These are phyloP conservation scores for Crotalus horridus DNA, from an alignment of 2,113 vertebrate genomes.

Conservation along the genomic window DNA sequence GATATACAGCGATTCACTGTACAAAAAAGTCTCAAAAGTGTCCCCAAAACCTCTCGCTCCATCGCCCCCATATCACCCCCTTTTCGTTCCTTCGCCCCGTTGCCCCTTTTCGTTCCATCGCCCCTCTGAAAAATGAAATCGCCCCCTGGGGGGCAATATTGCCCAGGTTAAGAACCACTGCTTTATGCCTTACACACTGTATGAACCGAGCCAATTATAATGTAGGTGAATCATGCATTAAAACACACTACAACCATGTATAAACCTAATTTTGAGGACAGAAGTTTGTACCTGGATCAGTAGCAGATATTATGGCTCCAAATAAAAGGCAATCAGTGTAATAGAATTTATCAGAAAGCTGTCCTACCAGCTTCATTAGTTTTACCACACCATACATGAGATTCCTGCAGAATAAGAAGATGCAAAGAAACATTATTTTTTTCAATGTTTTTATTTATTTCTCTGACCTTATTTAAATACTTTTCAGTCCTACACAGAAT, in stretches of 20 bases:
- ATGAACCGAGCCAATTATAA: not conserved
- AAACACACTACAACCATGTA: not conserved
- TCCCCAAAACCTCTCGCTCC: too few species aligned
- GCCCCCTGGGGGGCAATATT: too few species aligned
- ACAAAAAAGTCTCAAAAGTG: too few species aligned
- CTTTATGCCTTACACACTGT: not conserved
- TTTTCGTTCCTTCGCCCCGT: too few species aligned
- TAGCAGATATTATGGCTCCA: conserved; percentile 95
- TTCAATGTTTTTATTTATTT: not conserved
- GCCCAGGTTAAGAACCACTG: not conserved
- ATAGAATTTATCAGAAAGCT: conserved; percentile 92
- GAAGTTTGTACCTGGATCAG: conserved; percentile 85
- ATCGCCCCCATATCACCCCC: too few species aligned
- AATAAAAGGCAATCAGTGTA: conserved; percentile 99
- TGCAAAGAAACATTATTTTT: not conserved
- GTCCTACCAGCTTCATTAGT: conserved; percentile 89
- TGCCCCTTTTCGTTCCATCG: too few species aligned
- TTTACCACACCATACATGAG: conserved; percentile 98
- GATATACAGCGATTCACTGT: too few species aligned
- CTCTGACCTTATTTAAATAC: not conserved
- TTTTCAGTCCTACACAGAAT: not conserved
- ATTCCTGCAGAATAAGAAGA: conserved; percentile 76
- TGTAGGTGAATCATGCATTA: not conserved
- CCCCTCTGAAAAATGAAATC: too few species aligned
- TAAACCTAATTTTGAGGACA: conserved; percentile 19